These are phyloP conservation scores for Dunckerocampus dactyliophorus DNA, from an alignment of 2,113 vertebrate species.

Conservation along the genomic window DNA sequence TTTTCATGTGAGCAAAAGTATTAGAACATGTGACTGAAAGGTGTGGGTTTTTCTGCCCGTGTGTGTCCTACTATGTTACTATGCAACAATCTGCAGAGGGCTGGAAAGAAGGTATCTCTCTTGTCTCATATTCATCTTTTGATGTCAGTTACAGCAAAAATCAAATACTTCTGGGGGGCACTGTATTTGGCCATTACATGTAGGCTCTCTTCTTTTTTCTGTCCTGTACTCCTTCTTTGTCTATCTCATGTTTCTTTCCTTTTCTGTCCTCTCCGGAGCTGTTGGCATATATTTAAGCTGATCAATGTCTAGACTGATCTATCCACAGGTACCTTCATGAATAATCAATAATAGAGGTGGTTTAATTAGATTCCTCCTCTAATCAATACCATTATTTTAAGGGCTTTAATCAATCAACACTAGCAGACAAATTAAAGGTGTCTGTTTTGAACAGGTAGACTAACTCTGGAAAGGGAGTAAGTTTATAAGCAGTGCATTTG, in stretches of 20 bases:
- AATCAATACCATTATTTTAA: constrained; percentile 1
- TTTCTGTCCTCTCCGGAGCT: constrained; percentile 5
- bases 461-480: too few relatives aligned
- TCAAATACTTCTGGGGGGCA: neutral
- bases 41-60: too few relatives aligned
- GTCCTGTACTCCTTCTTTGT: constrained; percentile 3
- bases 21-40: too few relatives aligned
- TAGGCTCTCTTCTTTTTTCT: constrained; percentile 16
- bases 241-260: neutral
- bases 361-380: constrained; percentile 6
- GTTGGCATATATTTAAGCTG: neutral
- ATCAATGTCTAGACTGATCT: constrained; percentile 14
- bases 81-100: too few relatives aligned
- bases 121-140: too few relatives aligned
- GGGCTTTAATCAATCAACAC: constrained; percentile 7
- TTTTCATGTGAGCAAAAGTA: too few relatives aligned
- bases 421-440: neutral
- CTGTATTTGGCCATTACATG: constrained; percentile 1
- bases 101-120: too few relatives aligned
- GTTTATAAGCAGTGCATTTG: neutral
- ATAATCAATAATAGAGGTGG: neutral
- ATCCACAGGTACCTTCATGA: constrained; percentile 4
- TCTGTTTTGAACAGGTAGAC: neutral
- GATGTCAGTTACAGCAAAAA: neutral
- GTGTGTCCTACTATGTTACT: too few relatives aligned